Conservation (phyloP, 1,140 invertebrate species). For the Brachionus sp. region DNA sequence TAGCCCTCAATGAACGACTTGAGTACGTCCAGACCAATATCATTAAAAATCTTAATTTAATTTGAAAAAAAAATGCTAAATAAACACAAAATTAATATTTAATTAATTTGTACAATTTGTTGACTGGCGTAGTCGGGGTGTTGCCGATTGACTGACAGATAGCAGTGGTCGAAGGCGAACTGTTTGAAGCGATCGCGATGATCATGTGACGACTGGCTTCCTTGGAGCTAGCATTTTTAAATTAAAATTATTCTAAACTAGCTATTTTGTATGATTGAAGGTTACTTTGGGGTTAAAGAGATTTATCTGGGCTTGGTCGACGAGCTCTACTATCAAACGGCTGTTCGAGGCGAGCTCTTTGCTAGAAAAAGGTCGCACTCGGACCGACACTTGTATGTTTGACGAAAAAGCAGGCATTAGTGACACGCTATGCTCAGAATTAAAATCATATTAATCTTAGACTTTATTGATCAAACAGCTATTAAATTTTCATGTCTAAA, state of each 20-base stretch:
- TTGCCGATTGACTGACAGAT: not conserved
- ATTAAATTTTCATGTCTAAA: slow-evolving; percentile 1
- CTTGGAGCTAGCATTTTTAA: not conserved
- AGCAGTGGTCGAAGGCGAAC: slow-evolving; percentile 41
- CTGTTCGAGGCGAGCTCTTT: not conserved
- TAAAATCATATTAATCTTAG: slow-evolving; percentile 1
- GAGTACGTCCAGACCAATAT: slow-evolving; percentile 54
- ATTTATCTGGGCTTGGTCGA: not conserved
- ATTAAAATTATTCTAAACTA: not conserved
- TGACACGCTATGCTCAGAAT: not conserved
- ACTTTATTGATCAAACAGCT: not conserved
- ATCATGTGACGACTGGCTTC: slow-evolving; percentile 29
- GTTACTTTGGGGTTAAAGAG: slow-evolving; percentile 26
- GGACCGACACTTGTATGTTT: slow-evolving; percentile 38
- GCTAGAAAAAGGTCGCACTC: slow-evolving; percentile 28
- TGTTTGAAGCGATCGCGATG: slow-evolving; percentile 29
- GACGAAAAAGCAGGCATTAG: slow-evolving; percentile 29
- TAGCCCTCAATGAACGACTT: slow-evolving; percentile 61
- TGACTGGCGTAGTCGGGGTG: slow-evolving; percentile 6
- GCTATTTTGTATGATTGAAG: not conserved
- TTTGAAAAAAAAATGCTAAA: not conserved
- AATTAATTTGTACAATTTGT: slow-evolving; percentile 4
- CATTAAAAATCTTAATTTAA: slow-evolving; percentile 52
- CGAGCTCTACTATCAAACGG: not conserved
- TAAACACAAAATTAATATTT: not conserved